phyloP scores from a whole-genome alignment of 2,888 invertebrate species.

The Onchidella celtica region DNA sequence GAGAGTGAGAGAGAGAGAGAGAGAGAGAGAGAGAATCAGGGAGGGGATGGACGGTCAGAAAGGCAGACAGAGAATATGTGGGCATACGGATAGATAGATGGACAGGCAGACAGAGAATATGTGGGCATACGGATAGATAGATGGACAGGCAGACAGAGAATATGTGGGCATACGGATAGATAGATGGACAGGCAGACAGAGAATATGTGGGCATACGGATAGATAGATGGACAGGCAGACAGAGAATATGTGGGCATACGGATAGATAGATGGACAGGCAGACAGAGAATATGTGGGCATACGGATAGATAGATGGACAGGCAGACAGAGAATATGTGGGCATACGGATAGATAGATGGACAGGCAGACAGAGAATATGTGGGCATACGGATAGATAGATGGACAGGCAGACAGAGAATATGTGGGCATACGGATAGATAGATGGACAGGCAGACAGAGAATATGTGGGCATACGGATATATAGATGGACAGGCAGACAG shows the following conservation, averaged over 20 bases:
- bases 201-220: background rate
- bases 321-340: background rate
- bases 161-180: too few species aligned
- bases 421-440: background rate
- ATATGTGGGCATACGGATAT: background rate
- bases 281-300: too few species aligned
- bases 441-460: too few species aligned
- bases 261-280: constrained; percentile 17
- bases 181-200: too few species aligned
- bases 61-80: too few species aligned
- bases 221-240: background rate
- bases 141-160: constrained; percentile 18
- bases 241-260: background rate
- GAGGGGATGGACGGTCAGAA: background rate
- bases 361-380: background rate
- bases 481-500: background rate
- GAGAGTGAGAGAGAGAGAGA: constrained; percentile 18
- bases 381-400: constrained; percentile 9
- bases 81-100: too few species aligned
- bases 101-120: background rate
- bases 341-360: background rate
- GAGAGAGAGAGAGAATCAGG: background rate
- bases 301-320: too few species aligned
- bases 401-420: constrained; percentile 7
- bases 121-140: constrained; percentile 6